Evolutionary conservation across 2,797 vertebrate genomes (phyloP), one percentile per base, ranked within the genome.

Genomic region (Coccyzus lansbergi): DNA sequence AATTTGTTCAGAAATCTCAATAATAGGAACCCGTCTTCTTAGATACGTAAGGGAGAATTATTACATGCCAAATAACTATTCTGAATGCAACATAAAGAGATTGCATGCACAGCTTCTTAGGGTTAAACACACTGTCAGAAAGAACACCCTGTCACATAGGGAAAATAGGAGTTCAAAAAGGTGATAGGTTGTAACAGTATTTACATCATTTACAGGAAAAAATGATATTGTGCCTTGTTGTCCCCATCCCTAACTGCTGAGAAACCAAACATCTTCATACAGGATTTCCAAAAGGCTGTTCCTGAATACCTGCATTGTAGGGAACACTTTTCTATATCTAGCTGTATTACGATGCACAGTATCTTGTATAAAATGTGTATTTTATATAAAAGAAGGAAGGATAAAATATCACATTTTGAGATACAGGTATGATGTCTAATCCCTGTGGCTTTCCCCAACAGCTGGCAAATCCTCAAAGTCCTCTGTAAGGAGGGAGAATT

Each of bases 11-110:
- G 80, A 96, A 91, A 95, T 93, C 89, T 76, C 83, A 81, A 93
- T 91, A 95, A 94, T 96, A 91, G 93, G 88, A 96, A 77, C 83
- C 91, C 89, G 95, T 95, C 94, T 96, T 95, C 96, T 96, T 96
- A 81, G 86, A 96, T 88, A 93, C 70, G 86, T 86, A 94, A 97
- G 94, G 81, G 48, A 91, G 82, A 95, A 90, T 92, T 95, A 93
- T 97, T 93, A 95, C 94, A 67, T 69, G 51, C 83, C 86, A 53
- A 44, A 79, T 94, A 96, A 96, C 97, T 95, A 96, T 88, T 86
- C 77, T 95, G 87, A 93, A 70, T 58, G 77, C 49, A 95, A 96
- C 64, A 72, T 81, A 89, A 95, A 93, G 80, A 79, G 94, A 95
- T 88, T 55, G 75, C n/a, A 59, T 40, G 74, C 74, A 86, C 64